These are phyloP conservation scores for Lycodopsis pacificus DNA, from an alignment of 2,797 vertebrate species.

Conservation along the genomic window DNA sequence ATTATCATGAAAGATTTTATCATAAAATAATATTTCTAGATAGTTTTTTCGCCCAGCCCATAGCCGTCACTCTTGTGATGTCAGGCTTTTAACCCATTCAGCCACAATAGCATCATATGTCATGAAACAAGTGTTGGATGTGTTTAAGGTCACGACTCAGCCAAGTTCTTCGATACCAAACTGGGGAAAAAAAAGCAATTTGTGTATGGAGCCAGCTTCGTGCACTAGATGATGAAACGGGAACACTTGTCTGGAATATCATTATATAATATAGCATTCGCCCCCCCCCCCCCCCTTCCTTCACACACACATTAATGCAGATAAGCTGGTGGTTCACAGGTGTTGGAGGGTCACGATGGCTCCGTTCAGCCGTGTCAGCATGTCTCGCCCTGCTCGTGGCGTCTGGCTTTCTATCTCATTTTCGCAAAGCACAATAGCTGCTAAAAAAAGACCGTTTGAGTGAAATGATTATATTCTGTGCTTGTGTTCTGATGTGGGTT, in stretches of 20 bases:
- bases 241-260: not conserved
- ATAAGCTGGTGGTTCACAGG: conserved; percentile 37
- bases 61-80: not conserved
- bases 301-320: conserved; percentile 2
- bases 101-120: not conserved
- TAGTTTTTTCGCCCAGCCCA: not conserved
- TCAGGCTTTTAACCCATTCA: not conserved
- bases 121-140: not conserved
- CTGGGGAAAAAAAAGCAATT: not conserved
- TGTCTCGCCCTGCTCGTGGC: not conserved
- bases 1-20: not conserved
- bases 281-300: no score
- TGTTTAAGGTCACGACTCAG: not conserved
- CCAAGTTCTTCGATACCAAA: not conserved
- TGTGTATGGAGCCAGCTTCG: not conserved
- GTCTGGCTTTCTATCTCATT: conserved; percentile 40
- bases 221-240: not conserved
- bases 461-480: not conserved
- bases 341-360: conserved; percentile 46
- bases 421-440: conserved; percentile 26
- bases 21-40: not conserved
- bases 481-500: conserved; percentile 2
- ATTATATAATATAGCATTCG: not conserved
- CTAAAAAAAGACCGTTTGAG: not conserved
- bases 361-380: conserved; percentile 36